These are phyloP conservation scores for Lepus americanus DNA, from an alignment of 2,113 vertebrate species.

Conservation along the genomic window DNA sequence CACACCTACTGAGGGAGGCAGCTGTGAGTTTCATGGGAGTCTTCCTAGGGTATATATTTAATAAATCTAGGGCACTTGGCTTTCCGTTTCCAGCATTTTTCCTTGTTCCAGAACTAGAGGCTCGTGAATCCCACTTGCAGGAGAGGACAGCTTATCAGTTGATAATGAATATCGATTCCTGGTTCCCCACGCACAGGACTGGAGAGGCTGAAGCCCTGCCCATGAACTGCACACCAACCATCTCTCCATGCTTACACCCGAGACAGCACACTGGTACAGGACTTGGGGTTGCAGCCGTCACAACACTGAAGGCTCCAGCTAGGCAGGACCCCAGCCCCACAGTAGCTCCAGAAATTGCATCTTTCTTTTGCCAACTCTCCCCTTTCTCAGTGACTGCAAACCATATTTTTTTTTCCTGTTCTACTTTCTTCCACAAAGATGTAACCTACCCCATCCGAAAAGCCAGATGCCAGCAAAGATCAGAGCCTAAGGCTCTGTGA, in stretches of 20 bases:
- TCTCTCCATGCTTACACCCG: accelerated
- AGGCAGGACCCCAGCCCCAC: not conserved
- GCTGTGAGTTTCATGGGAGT: not conserved
- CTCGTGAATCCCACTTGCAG: not conserved
- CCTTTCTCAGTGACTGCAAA: not conserved
- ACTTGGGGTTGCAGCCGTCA: not conserved
- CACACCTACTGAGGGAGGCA: not conserved
- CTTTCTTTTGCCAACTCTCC: not conserved
- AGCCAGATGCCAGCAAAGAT: not conserved
- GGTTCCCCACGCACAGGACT: not conserved
- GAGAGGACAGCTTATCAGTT: not conserved
- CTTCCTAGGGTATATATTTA: not conserved
- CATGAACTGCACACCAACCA: not conserved
- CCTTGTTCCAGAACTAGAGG: not conserved
- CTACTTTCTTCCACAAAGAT: not conserved
- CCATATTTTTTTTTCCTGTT: not conserved
- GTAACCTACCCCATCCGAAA: not conserved
- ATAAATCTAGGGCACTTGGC: not conserved
- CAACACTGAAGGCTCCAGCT: too few species aligned
- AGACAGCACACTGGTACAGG: not conserved
- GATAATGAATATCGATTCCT: not conserved
- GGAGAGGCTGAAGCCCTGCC: not conserved
- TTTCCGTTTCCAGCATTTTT: not conserved
- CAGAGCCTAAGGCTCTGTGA: not conserved
- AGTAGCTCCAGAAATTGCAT: not conserved